Evolutionary conservation across 1,140 invertebrate genomes (phyloP), one percentile per base, ranked within the genome.

Genomic region (Drosophila sulfurigaster): DNA sequence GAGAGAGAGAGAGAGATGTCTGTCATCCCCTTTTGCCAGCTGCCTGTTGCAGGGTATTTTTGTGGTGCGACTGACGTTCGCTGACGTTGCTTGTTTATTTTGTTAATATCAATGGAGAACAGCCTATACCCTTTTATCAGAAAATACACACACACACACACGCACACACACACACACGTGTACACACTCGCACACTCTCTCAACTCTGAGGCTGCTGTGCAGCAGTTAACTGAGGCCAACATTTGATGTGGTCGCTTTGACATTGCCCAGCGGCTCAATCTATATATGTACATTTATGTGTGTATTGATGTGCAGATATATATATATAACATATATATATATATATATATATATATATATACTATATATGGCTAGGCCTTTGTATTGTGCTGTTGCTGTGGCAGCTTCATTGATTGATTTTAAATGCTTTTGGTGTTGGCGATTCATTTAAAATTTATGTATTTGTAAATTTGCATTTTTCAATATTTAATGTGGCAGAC

Each of bases 391-490:
- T 54, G 62, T 66, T 57, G 64, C 59, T 59, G 52, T 66, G 56
- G 75, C 65, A 69, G 52, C 57, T 51, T 43, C 68, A 82, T 79
- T 82, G 83, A 87, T 87, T 87, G 82, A 88, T 87, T 87, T 88
- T 82, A 88, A 82, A 88, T 80, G 83, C 72, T 77, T 79, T 88
- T 79, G 82, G 82, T 87, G 82, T 87, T 82, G 82, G 73, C 77
- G 45, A 80, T 67, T 77, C 79, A 87, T 88, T 80, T 54, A 75
- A 80, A 87, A 87, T 87, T 80, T 45, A 88, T 87, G 82, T 75
- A 82, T 80, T 87, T 88, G 77, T 82, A 82, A 88, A 88, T 88
- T 87, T 82, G 75, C 75, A 82, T 86, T 79, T 86, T 87, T 79
- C 75, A 87, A 86, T 86, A 87, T 79, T 86, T 88, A 77, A 87